A percentile compares a stretch with the other conserved stretches of the same genome.
phyloP scores from a whole-genome alignment of 2,888 invertebrate genomes.

The Xylophagus ater region DNA sequence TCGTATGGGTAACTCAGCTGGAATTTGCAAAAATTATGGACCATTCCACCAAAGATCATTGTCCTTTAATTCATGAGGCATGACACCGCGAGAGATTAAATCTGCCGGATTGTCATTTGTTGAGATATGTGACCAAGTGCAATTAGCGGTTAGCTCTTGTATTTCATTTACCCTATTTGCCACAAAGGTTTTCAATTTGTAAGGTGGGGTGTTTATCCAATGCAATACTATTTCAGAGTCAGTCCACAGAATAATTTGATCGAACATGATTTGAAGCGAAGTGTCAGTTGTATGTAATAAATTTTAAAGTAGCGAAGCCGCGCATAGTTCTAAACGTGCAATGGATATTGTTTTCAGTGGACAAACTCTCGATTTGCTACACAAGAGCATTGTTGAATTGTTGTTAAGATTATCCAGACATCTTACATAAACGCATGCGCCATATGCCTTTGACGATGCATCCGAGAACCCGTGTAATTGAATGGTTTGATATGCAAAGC shows the following conservation, averaged over 20 bases:
- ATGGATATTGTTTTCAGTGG: constrained; percentile 2
- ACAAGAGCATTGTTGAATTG: no score
- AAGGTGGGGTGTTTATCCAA: constrained; percentile 1
- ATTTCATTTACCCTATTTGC: constrained; percentile 3
- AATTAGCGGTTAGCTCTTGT: constrained; percentile 1
- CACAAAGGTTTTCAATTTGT: constrained; percentile 1
- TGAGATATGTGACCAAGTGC: constrained; percentile 4
- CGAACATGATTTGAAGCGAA: neutral
- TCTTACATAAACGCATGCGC: no score
- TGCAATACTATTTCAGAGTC: neutral
- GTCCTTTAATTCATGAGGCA: neutral
- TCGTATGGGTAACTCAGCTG: neutral
- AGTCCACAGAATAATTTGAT: neutral
- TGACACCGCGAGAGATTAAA: constrained; percentile 4
- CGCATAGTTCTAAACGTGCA: neutral
- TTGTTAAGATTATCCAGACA: no score
- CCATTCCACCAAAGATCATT: constrained; percentile 7
- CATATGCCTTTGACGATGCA: no score
- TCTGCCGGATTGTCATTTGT: neutral
- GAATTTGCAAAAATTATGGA: constrained; percentile 1
- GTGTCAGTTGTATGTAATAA: no score
- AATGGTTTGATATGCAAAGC: no score
- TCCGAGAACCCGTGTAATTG: no score
- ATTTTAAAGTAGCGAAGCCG: no score
- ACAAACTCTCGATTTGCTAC: constrained; percentile 6